Percentiles rank a stretch among this genome's conserved stretches.
Conservation (phyloP, 2,797 vertebrate genomes). For the Aulostomus chinensis region DNA sequence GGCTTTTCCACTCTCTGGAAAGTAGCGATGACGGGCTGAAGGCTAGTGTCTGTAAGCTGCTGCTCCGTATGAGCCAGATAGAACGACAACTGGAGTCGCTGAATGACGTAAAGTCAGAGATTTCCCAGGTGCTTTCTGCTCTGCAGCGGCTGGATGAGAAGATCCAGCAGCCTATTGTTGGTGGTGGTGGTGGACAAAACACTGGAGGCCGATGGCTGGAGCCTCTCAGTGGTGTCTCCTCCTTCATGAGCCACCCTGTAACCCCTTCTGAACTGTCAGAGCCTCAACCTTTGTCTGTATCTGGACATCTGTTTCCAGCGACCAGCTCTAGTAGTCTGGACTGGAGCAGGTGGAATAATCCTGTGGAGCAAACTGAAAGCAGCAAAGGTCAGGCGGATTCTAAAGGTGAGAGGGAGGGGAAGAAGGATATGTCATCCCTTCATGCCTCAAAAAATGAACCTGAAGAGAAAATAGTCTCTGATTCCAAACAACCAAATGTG, state of each 20-base stretch:
- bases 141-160: constrained; percentile 91
- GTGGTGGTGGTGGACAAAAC: constrained; percentile 39
- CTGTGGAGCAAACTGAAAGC: constrained; percentile 54
- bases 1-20: constrained; percentile 82
- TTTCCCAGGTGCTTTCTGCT: constrained; percentile 92
- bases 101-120: constrained; percentile 92
- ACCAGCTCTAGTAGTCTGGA: constrained; percentile 81
- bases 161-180: constrained; percentile 83
- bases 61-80: constrained; percentile 92
- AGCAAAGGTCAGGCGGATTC: constrained; percentile 47
- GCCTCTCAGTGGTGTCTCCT: constrained; percentile 78
- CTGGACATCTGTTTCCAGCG: constrained; percentile 66
- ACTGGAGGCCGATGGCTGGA: constrained; percentile 66
- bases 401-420: constrained; percentile 77
- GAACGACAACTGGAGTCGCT: constrained; percentile 94
- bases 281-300: constrained; percentile 74
- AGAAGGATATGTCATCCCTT: constrained; percentile 83
- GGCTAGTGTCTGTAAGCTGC: constrained; percentile 91
- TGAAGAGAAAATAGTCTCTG: constrained; percentile 85
- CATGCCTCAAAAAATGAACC: constrained; percentile 84
- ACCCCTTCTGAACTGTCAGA: constrained; percentile 77
- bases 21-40: constrained; percentile 91
- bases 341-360: constrained; percentile 83
- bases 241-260: constrained; percentile 76
- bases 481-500: constrained; percentile 85